Conservation (phyloP, 1,140 invertebrate genomes). For the Euura saliciscinereae region DNA sequence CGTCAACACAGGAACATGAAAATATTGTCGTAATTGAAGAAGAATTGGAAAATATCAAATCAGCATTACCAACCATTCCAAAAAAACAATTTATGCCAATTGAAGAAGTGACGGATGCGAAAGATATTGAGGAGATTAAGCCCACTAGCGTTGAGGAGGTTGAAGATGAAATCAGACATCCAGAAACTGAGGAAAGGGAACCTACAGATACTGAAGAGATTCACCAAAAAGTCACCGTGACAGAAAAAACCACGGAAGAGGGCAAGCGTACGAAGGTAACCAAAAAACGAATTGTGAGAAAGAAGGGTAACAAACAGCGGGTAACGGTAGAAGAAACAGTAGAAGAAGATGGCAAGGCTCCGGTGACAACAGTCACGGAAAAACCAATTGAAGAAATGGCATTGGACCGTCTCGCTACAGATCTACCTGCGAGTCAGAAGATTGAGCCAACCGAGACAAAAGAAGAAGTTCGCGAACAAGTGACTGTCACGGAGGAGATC, state of each 20-base stretch:
- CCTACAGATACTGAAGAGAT: slow-evolving; percentile 11
- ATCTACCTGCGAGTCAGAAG: not conserved
- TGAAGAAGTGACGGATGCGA: slow-evolving; percentile 46
- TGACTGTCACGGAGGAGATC: not conserved
- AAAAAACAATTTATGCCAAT: slow-evolving; percentile 54
- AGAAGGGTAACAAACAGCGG: slow-evolving; percentile 23
- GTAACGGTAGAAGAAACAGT: slow-evolving; percentile 17
- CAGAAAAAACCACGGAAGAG: slow-evolving; percentile 1
- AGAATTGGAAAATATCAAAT: slow-evolving; percentile 49
- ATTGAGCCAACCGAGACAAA: not conserved
- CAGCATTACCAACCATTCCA: slow-evolving; percentile 43
- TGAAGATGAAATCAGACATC: slow-evolving; percentile 23
- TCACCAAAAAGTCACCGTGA: not conserved
- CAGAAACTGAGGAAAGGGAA: slow-evolving; percentile 18
- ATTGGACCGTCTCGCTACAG: slow-evolving; percentile 18
- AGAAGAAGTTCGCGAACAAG: slow-evolving; percentile 7
- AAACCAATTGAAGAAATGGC: slow-evolving; percentile 23
- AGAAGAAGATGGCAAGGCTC: slow-evolving; percentile 25
- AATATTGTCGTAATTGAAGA: slow-evolving; percentile 54
- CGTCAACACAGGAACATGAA: slow-evolving; percentile 29
- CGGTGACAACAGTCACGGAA: slow-evolving; percentile 20
- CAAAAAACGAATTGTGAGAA: slow-evolving; percentile 23
- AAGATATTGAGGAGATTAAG: slow-evolving; percentile 37
- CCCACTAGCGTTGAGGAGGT: slow-evolving; percentile 32
- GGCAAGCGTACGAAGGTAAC: slow-evolving; percentile 12